Base-by-base conservation (phyloP, 1,140 invertebrate genomes). In the Ceratina calcarata region DNA sequence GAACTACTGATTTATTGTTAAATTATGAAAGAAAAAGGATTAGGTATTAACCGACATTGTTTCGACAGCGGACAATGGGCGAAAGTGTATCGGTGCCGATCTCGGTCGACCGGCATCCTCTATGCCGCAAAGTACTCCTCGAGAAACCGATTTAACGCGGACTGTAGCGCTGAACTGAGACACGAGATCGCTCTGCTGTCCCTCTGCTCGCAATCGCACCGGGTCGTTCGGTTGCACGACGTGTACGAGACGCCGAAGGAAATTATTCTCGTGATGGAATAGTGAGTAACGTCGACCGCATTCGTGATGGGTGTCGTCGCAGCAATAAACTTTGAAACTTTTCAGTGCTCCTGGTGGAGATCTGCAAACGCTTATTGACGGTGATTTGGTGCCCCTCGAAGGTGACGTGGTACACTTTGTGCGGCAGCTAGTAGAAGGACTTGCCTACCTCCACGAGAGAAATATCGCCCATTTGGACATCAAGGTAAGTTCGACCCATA, bases 401-500 rank as follows among this genome's bases (percentile, higher is more conserved):
- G 91, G 93, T 78, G 94, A 96, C 89, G 95, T 95, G 49, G 93
- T 94, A 32, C 95, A 95, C 90, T 94, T 96, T 86, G 93, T 96
- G 84, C 93, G 94, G 83, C 96, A 97, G 90, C 95, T 96, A 73
- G 93, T 96, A 64, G 95, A 96, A 91, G 96, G 95, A 76, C 92
- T 97, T 22, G 93, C 93, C 74, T 96, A 95, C 91, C 94, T 97
- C 79, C 96, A 97, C 92, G 94, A 95, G 62, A 94, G 94, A 90
- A 95, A 96, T 91, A 96, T 97, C 87, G 96, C 95, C 81, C 96
- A 97, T 93, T 94, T 97, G 86, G 96, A 97, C 91, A 95, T 97
- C 85, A 97, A 97, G 95, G 96, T 96, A 93, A 93, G 87, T 91
- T 86, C 88, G 80, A 86, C 84, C 90, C 90, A 88, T 91, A 91